Conservation (phyloP, 2,888 invertebrate species). For the Choristoneura rosaceana region DNA sequence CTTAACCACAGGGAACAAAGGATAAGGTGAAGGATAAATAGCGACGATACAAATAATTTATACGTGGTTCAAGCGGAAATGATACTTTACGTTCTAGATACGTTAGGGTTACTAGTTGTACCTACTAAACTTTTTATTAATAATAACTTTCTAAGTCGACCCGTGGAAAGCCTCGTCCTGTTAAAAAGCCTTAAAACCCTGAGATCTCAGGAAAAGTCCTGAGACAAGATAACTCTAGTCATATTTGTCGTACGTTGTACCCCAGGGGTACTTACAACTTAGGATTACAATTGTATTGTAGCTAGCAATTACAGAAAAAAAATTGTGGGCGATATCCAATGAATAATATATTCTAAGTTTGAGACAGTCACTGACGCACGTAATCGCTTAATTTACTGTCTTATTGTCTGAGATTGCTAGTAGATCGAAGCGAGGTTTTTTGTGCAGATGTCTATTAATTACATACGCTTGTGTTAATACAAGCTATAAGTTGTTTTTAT, state of each 20-base stretch:
- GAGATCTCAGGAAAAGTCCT: no score
- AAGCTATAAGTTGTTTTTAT: not conserved
- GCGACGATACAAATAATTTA: no score
- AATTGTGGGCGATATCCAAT: conserved; percentile 18
- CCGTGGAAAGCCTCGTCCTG: no score
- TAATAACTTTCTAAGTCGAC: no score
- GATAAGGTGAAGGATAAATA: no score
- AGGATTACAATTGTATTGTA: not conserved
- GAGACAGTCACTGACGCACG: conserved; percentile 22
- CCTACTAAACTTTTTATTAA: no score
- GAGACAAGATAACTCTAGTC: no score
- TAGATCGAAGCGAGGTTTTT: conserved; percentile 15
- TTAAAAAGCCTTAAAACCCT: no score
- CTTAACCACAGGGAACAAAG: not conserved
- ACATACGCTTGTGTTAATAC: not conserved
- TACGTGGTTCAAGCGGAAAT: no score
- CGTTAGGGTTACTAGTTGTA: no score
- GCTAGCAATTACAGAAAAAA: conserved; percentile 12
- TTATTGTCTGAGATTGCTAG: conserved; percentile 20
- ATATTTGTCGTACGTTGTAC: no score
- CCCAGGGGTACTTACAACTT: not conserved
- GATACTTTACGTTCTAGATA: no score
- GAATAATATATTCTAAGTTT: conserved; percentile 11
- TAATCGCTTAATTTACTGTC: conserved; percentile 17
- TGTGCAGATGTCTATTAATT: not conserved